A percentile compares a stretch with the other conserved stretches of the same genome.
Evolutionary conservation across 2,113 vertebrate species (phyloP).

Genomic region (Phrynocephalus versicolor): DNA sequence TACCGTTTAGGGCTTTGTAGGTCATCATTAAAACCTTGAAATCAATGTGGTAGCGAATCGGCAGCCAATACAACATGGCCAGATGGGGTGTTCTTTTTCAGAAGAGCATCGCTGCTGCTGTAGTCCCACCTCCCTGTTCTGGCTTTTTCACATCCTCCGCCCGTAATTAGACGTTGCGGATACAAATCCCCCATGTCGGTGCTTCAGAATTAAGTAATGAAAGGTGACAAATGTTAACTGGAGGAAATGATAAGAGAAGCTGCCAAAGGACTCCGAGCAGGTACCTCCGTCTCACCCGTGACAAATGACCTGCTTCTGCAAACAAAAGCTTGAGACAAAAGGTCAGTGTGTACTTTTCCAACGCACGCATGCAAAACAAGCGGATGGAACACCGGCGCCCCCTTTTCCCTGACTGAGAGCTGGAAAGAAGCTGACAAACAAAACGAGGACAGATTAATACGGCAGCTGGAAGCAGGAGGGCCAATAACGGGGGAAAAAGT

Average conservation of each 20-base stretch:
- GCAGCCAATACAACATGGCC: conserved; percentile 31
- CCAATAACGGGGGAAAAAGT: background rate
- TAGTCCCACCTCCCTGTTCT: conserved; percentile 40
- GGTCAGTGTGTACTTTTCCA: conserved; percentile 47
- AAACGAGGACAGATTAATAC: conserved; percentile 30
- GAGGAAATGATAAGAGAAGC: conserved; percentile 60
- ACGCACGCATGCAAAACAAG: conserved; percentile 52
- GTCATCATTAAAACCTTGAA: too few species aligned
- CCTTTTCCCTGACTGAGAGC: conserved; percentile 30
- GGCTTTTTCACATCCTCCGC: conserved; percentile 45
- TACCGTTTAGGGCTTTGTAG: too few species aligned
- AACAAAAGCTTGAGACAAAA: conserved; percentile 66
- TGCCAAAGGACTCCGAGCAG: conserved; percentile 49
- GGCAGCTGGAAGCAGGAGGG: background rate
- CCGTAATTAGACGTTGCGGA: conserved; percentile 58
- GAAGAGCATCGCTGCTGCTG: too few species aligned
- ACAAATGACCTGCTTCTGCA: conserved; percentile 63
- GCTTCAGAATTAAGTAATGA: conserved; percentile 68
- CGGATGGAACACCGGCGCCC: conserved; percentile 36
- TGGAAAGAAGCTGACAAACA: conserved; percentile 48
- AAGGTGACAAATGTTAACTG: conserved; percentile 59
- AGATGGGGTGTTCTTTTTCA: too few species aligned
- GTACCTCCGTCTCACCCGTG: conserved; percentile 63
- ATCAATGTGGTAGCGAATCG: too few species aligned
- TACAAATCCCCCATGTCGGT: conserved; percentile 61